Conservation (phyloP, 2,113 vertebrate species). For the Oxygymnocypris stewartii region DNA sequence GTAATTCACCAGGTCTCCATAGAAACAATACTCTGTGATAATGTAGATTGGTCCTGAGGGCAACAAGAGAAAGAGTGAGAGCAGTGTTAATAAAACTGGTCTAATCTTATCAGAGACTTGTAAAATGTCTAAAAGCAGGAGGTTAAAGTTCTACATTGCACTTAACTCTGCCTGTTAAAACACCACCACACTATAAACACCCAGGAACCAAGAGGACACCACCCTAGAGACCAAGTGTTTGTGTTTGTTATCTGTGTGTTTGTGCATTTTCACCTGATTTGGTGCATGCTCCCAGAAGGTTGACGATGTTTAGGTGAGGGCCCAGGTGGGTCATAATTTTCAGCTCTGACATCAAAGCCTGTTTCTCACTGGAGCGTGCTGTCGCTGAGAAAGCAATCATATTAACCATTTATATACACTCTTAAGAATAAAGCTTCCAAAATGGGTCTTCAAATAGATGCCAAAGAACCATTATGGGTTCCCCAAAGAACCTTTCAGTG, state of each 20-base stretch:
- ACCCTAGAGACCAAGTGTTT: conserved; percentile 10
- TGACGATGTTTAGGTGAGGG: conserved; percentile 96
- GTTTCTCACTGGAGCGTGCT: conserved; percentile 96
- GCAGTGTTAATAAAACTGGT: conserved; percentile 43
- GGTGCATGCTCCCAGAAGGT: conserved; percentile 94
- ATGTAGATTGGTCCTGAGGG: conserved; percentile 94
- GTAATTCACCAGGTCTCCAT: conserved; percentile 97
- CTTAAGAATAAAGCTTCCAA: not conserved
- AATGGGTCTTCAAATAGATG: not conserved
- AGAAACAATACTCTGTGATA: conserved; percentile 98
- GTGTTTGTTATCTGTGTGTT: not conserved
- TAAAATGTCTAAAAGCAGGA: conserved; percentile 66
- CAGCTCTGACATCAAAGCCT: conserved; percentile 98
- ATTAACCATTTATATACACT: not conserved
- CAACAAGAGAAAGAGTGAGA: conserved; percentile 1
- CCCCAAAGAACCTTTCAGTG: not conserved
- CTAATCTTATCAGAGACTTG: conserved; percentile 72
- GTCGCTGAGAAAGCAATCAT: conserved; percentile 78
- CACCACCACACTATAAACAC: conserved; percentile 57
- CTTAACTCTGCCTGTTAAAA: conserved; percentile 68
- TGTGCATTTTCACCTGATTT: conserved; percentile 84
- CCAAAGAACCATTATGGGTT: not conserved
- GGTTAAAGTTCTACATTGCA: conserved; percentile 57
- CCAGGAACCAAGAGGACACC: conserved; percentile 24
- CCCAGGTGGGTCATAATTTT: conserved; percentile 99